Base-by-base conservation (phyloP, 2,113 vertebrate species). In the Dicentrarchus labrax region DNA sequence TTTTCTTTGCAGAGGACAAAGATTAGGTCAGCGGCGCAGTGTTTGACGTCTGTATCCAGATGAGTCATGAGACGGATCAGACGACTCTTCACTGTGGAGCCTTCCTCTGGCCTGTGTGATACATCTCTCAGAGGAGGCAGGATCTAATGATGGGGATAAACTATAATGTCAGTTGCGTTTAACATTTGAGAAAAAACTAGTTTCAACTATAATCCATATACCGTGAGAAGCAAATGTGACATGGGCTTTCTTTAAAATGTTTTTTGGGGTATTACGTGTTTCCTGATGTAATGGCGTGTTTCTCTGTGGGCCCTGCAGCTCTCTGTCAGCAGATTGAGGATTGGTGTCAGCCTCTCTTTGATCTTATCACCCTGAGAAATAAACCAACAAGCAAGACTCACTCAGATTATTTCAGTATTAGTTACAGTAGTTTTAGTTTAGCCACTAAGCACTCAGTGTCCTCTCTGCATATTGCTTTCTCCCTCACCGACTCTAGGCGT, bases 1-100 rank as follows among this genome's bases (percentile, higher is more conserved):
- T 96, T 97, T 88, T 97, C 96, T 80, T 96, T 96, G 92, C 96
- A 96, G 80, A 97, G 96, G 72, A 96, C 95, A 82, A 97, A 97
- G 38, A 97, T 95, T 68, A 97, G 94, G 83, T 96, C 96, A 0
- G 96, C 96, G 0, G 96, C 96, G 8, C 96, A 96, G 75, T 96
- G 94, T 86, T 97, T 96, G 43, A 97, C 79, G 54, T 96, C 95
- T 0, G 96, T 96, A 84, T 96, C 95, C 80, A 96, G 86, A 66
- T 96, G 94, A 41, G 96, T 96, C 96, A 96, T 96, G 67, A 96
- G 94, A 1, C 96, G 93, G 57, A 96, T 93, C 62, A 96, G 91
- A 17, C 95, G 94, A 64, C 92, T 95, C 83, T 94, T 95, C 73
- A 96, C 73, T 0, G 94, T 94, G 68, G 77, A 78, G 17, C 94